These are phyloP conservation scores for Miichthys miiuy DNA, from an alignment of 2,797 vertebrate species.

Conservation along the genomic window DNA sequence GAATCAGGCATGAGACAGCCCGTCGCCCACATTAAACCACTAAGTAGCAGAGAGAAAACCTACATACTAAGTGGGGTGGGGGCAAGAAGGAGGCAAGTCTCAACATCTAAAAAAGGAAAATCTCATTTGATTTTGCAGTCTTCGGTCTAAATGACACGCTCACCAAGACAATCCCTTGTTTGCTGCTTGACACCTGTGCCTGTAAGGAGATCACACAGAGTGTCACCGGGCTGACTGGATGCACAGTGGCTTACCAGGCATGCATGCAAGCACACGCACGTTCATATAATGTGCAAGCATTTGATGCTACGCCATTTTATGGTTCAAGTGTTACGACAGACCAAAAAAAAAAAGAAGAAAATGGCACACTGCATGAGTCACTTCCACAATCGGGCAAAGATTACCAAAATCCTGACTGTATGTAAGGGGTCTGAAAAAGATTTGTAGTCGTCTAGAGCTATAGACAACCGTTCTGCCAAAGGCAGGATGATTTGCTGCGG, in stretches of 20 bases:
- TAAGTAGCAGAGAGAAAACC: not conserved
- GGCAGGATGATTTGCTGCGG: too few species aligned
- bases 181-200: slow-evolving; percentile 73
- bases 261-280: slow-evolving; percentile 25
- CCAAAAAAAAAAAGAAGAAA: not conserved
- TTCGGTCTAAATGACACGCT: slow-evolving; percentile 51
- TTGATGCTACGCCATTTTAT: too few species aligned
- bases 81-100: not conserved
- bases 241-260: not conserved
- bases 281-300: slow-evolving; percentile 4
- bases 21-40: not conserved
- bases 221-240: slow-evolving; percentile 54
- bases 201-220: slow-evolving; percentile 72
- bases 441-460: not conserved
- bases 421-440: not conserved
- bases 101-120: not conserved
- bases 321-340: not conserved
- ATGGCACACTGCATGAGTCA: not conserved
- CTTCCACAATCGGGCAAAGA: not conserved
- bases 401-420: not conserved
- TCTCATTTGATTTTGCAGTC: not conserved
- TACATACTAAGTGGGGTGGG: not conserved
- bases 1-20: too few species aligned
- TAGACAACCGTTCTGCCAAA: not conserved
- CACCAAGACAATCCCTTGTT: slow-evolving; percentile 71